Base-by-base conservation (phyloP, 2,797 vertebrate genomes). In the Pterois miles region DNA sequence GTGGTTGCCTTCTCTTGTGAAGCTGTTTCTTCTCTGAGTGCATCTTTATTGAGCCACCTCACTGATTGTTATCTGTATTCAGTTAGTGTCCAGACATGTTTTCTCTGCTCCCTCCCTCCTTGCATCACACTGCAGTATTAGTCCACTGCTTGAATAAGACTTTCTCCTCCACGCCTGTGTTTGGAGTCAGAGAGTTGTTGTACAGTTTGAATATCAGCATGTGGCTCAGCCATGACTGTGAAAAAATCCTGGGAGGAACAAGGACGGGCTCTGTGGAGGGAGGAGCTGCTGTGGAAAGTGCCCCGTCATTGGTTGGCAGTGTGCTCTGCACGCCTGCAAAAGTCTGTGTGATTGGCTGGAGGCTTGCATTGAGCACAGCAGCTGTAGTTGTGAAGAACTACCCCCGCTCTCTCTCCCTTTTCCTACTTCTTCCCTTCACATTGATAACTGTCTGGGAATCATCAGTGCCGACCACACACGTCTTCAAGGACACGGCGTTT, bases 341-440 rank as follows among this genome's bases (percentile, higher is more conserved):
- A 84, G 74, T 60, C 38, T 40, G 59, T 57, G 80, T 66, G 78
- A 97, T 96, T 96, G 95, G 95, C 82, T 90, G 84, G 50, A 86
- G 81, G 54, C 76, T 83, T 86, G 86, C 92, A 85, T 90, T 88
- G 67, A 94, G 91, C 86, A 94, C 92, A 94, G 92, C 94, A 93
- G 93, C 94, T 93, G 92, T 93, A 92, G 88, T 93, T 90, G 90
- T 92, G 92, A 92, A 89, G 91, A 95, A 93, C 87, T 93, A 83
- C 86, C 90, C 2, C 11, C 4, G 18, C 64, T 86, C 90, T 91
- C 69, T 74, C 76, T 81, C 63, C 60, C 10, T 86, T 83, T 82
- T 81, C 71, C 66, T 81, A 63, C 65, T 63, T 83, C 77, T 78
- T 87, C 71, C 65, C 74, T 57, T 66, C 78, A 67, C 80, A 84